Percentiles rank a stretch among this genome's conserved stretches.
These are phyloP conservation scores for Lasioglossum oenotherae DNA, from an alignment of 2,888 invertebrate genomes.

Conservation along the genomic window DNA sequence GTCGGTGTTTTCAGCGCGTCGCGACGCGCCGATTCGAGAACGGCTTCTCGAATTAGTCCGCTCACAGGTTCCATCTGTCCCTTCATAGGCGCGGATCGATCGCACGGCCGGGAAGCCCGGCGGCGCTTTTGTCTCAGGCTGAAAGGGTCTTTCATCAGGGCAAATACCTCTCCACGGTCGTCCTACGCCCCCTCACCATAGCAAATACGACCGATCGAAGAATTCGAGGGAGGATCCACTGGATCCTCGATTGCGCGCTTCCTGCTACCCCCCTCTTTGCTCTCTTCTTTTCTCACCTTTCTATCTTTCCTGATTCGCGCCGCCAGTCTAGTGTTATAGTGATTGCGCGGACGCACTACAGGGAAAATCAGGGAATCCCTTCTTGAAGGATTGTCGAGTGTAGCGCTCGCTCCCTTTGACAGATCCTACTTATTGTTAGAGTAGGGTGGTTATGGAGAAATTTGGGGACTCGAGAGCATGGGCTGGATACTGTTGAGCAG, in stretches of 20 bases:
- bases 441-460: background rate
- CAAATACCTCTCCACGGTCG: slow-evolving; percentile 58
- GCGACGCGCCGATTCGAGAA: slow-evolving; percentile 41
- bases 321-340: background rate
- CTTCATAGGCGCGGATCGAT: slow-evolving; percentile 61
- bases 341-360: background rate
- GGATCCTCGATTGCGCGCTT: slow-evolving; percentile 37
- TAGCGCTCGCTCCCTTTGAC: background rate
- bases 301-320: background rate
- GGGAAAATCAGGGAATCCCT: slow-evolving; percentile 6
- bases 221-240: slow-evolving; percentile 29
- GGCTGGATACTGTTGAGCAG: background rate
- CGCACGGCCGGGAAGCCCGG: slow-evolving; percentile 47
- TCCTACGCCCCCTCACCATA: slow-evolving; percentile 44
- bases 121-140: slow-evolving; percentile 63
- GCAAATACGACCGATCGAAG: slow-evolving; percentile 47
- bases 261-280: background rate
- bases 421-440: background rate
- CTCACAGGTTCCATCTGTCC: slow-evolving; percentile 51
- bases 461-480: background rate
- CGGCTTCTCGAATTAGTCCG: slow-evolving; percentile 62
- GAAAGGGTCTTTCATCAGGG: slow-evolving; percentile 63
- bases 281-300: background rate
- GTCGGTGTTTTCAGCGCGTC: slow-evolving; percentile 18
- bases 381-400: background rate